These are phyloP conservation scores for Ectemnius continuus DNA, from an alignment of 2,888 invertebrate genomes.

Conservation along the genomic window DNA sequence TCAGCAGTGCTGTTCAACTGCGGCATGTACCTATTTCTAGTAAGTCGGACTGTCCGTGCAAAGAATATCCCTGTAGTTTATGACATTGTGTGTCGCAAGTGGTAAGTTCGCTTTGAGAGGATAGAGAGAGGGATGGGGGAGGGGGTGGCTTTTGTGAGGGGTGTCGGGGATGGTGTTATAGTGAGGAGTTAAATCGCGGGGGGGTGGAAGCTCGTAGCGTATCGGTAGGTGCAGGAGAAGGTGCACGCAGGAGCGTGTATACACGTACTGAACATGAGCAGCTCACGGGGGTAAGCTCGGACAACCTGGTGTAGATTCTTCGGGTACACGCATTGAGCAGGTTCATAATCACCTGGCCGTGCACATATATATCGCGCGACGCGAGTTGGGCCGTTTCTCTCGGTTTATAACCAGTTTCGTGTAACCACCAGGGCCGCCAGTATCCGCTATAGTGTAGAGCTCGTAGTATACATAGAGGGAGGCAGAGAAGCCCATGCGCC, in stretches of 20 bases:
- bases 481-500: constrained; percentile 28
- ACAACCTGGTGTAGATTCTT: constrained; percentile 42
- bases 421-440: constrained; percentile 51
- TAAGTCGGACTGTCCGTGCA: too few relatives aligned
- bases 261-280: constrained; percentile 40
- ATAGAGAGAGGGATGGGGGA: too few relatives aligned
- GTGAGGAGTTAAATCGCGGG: background rate
- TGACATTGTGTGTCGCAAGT: too few relatives aligned
- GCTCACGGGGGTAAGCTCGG: constrained; percentile 33
- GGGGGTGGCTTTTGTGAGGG: too few relatives aligned
- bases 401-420: constrained; percentile 54
- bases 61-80: too few relatives aligned
- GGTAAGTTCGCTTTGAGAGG: too few relatives aligned
- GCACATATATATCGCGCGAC: constrained; percentile 50
- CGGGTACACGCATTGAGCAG: constrained; percentile 51
- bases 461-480: too few relatives aligned
- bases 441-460: constrained; percentile 23
- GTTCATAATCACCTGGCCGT: constrained; percentile 54
- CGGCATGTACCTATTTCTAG: too few relatives aligned
- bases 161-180: too few relatives aligned
- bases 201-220: background rate
- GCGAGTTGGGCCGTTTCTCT: constrained; percentile 52
- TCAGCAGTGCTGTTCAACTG: too few relatives aligned
- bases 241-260: constrained; percentile 40
- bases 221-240: constrained; percentile 29